phyloP scores from a whole-genome alignment of 2,113 vertebrate species.

The Capreolus pygargus region DNA sequence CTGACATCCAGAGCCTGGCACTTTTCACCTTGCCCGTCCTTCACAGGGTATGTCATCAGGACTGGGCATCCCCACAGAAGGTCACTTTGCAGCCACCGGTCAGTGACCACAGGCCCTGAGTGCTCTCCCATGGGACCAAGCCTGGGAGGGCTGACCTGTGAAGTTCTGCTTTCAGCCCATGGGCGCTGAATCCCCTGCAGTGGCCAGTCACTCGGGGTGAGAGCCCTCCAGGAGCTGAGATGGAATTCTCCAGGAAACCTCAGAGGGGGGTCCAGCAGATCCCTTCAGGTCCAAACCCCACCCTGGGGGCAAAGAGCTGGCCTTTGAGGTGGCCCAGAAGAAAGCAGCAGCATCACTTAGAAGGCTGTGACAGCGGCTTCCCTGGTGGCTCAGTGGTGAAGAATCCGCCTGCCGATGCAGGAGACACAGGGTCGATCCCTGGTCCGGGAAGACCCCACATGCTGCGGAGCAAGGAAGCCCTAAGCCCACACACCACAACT shows the following conservation, averaged over 20 bases:
- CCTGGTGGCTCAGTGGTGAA: background rate
- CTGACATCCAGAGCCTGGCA: accelerated
- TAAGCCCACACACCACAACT: background rate
- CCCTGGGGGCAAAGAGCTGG: background rate
- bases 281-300: too few species aligned
- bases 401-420: background rate
- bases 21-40: background rate
- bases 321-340: background rate
- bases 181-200: accelerated
- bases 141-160: background rate
- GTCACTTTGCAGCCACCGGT: background rate
- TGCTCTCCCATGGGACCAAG: background rate
- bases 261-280: background rate
- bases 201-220: background rate
- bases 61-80: accelerated
- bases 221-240: background rate
- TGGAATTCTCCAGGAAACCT: background rate
- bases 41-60: accelerated
- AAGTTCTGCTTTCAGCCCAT: background rate
- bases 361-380: background rate
- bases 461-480: background rate
- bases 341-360: background rate
- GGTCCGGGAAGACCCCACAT: background rate
- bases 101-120: background rate
- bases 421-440: background rate